A percentile compares a stretch with the other conserved stretches of the same genome.
Conservation (phyloP, 1,140 invertebrate genomes). For the Heliothis subflexa region DNA sequence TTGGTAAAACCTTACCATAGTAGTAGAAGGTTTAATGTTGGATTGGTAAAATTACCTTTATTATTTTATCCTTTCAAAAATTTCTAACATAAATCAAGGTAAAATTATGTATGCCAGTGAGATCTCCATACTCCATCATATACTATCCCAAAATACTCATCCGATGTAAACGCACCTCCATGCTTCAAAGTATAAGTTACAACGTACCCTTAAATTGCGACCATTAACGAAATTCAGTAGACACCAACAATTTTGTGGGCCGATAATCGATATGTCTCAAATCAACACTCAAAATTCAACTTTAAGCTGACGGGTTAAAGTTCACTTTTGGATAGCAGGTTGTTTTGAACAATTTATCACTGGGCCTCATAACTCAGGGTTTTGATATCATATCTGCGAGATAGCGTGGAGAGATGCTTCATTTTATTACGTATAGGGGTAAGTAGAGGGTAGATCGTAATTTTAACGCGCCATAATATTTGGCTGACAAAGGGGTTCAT, state of each 20-base stretch:
- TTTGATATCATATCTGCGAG: slow-evolving; percentile 28
- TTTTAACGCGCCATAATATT: slow-evolving; percentile 17
- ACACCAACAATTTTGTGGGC: slow-evolving; percentile 16
- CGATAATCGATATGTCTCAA: slow-evolving; percentile 12
- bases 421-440: slow-evolving; percentile 25
- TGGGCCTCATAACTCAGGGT: slow-evolving; percentile 4
- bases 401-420: slow-evolving; percentile 20
- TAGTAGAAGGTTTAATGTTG: too few species aligned
- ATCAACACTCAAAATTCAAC: background rate
- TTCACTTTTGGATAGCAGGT: background rate
- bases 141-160: background rate
- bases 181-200: slow-evolving; percentile 1
- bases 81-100: too few species aligned
- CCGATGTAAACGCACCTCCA: background rate
- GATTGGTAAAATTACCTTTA: too few species aligned
- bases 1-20: too few species aligned
- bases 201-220: slow-evolving; percentile 6
- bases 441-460: slow-evolving; percentile 8
- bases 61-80: too few species aligned
- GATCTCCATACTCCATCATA: background rate
- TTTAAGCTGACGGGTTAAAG: background rate
- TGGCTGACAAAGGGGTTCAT: background rate
- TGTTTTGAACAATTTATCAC: slow-evolving; percentile 18
- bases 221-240: slow-evolving; percentile 34
- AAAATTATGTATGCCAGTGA: too few species aligned